Conservation (phyloP, 92 coral and sea anemone species). For the Porites evermanni region DNA sequence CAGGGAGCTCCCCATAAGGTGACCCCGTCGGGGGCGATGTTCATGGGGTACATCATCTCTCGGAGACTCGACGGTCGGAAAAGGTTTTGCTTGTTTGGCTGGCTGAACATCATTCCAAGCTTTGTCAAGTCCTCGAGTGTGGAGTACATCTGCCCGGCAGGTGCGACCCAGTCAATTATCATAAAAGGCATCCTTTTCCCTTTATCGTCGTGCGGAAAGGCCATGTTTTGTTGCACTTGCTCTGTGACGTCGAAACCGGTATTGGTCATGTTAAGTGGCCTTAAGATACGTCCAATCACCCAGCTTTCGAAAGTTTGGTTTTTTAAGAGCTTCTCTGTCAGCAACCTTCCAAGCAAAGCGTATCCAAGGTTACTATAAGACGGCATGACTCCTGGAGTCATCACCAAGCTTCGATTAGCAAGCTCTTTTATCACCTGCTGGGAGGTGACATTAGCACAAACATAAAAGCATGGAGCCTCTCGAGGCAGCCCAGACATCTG, state of each 20-base stretch:
- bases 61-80: slow-evolving; percentile 25
- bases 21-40: slow-evolving; percentile 37
- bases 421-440: slow-evolving; percentile 52
- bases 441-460: slow-evolving; percentile 55
- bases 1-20: slow-evolving; percentile 56
- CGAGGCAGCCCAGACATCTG: slow-evolving; percentile 79
- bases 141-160: slow-evolving; percentile 57
- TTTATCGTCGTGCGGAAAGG: slow-evolving; percentile 27
- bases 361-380: slow-evolving; percentile 70
- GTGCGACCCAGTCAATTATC: slow-evolving; percentile 37
- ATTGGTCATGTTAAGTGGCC: slow-evolving; percentile 32
- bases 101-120: slow-evolving; percentile 39
- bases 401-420: slow-evolving; percentile 54
- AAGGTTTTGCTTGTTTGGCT: slow-evolving; percentile 37
- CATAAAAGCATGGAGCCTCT: slow-evolving; percentile 76
- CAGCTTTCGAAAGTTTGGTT: slow-evolving; percentile 48
- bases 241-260: slow-evolving; percentile 44
- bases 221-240: slow-evolving; percentile 32
- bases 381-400: slow-evolving; percentile 68
- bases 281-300: slow-evolving; percentile 26
- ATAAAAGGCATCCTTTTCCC: slow-evolving; percentile 24
- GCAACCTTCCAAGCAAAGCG: slow-evolving; percentile 70
- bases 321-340: slow-evolving; percentile 33
- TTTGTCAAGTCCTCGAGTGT: slow-evolving; percentile 48
- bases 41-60: slow-evolving; percentile 46